Evolutionary conservation across 2,888 invertebrate species (phyloP).

Genomic region (Apamea epomidion): DNA sequence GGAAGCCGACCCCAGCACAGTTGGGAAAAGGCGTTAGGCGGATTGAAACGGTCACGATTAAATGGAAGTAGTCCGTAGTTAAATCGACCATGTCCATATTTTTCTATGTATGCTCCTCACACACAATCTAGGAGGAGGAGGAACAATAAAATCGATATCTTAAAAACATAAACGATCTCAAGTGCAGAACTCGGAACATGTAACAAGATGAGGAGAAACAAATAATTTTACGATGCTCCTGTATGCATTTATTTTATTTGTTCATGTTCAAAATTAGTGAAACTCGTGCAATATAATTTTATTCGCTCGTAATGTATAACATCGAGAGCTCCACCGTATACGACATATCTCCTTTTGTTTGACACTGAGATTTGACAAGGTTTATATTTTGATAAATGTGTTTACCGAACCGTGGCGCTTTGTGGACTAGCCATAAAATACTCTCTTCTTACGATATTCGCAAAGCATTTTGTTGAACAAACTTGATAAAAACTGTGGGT

Average conservation of each 20-base stretch:
- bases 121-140: too few relatives aligned
- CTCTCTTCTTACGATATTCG: conserved; percentile 67
- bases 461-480: conserved; percentile 63
- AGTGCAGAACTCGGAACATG: neutral
- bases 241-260: conserved; percentile 42
- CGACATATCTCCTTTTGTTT: conserved; percentile 57
- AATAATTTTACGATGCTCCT: conserved; percentile 43
- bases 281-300: conserved; percentile 45
- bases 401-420: conserved; percentile 71
- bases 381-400: conserved; percentile 78
- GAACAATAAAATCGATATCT: conserved; percentile 9
- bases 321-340: conserved; percentile 28
- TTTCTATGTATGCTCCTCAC: neutral
- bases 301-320: conserved; percentile 47
- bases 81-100: neutral
- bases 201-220: conserved; percentile 4
- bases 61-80: neutral
- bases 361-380: conserved; percentile 68
- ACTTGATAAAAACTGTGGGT: conserved; percentile 42
- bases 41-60: neutral
- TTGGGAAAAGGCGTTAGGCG: neutral
- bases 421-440: conserved; percentile 67
- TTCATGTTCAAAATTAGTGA: conserved; percentile 45
- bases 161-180: neutral
- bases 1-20: neutral